Evolutionary conservation across 2,888 invertebrate species (phyloP).

Genomic region (Cosmopolites sordidus): DNA sequence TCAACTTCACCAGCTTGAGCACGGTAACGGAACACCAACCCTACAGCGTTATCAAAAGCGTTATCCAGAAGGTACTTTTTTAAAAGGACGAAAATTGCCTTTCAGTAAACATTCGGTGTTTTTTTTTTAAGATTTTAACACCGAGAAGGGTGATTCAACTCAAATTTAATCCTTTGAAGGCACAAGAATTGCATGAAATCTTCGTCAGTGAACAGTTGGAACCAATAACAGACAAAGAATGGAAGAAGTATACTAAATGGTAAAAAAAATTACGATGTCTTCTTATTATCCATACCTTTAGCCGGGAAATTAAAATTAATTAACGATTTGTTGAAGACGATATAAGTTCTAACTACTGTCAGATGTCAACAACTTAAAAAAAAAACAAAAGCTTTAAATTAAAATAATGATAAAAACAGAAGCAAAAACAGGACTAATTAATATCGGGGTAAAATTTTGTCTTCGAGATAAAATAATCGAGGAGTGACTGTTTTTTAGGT

Average conservation of each 20-base stretch:
- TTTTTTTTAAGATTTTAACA: slow-evolving; percentile 41
- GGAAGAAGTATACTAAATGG: slow-evolving; percentile 52
- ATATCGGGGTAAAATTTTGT: background rate
- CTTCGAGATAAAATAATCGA: background rate
- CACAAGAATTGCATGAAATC: slow-evolving; percentile 51
- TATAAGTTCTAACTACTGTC: too few species aligned
- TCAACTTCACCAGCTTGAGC: slow-evolving; percentile 57
- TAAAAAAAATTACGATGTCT: too few species aligned
- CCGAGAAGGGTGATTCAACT: slow-evolving; percentile 54
- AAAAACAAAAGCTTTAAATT: background rate
- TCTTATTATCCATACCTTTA: background rate
- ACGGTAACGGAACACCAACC: slow-evolving; percentile 55
- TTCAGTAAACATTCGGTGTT: too few species aligned
- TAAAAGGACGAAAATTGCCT: too few species aligned
- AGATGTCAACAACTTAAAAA: too few species aligned
- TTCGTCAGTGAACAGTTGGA: slow-evolving; percentile 43
- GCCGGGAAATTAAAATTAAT: background rate
- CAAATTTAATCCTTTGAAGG: slow-evolving; percentile 52
- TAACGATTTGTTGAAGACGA: too few species aligned
- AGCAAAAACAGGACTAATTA: background rate
- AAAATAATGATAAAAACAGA: background rate
- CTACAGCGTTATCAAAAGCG: slow-evolving; percentile 50
- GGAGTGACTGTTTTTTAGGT: slow-evolving; percentile 31
- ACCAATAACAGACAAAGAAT: slow-evolving; percentile 48
- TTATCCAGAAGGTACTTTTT: slow-evolving; percentile 43